Percentiles rank a stretch among this genome's conserved stretches.
Conservation (phyloP, 2,113 vertebrate genomes). For the Argyrosomus japonicus region DNA sequence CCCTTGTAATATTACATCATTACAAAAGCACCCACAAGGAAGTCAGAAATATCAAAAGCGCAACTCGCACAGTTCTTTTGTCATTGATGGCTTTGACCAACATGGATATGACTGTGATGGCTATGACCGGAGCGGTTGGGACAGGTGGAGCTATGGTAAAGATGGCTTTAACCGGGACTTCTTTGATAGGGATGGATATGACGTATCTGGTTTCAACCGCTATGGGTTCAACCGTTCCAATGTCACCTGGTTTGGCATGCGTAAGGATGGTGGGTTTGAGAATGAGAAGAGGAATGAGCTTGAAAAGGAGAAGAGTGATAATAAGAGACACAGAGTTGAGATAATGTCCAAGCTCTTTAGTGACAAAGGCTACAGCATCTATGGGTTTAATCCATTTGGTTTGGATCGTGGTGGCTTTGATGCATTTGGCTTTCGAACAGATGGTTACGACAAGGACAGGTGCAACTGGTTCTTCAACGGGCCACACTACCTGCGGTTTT, state of each 20-base stretch:
- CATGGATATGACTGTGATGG: slow-evolving; percentile 36
- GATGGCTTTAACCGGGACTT: slow-evolving; percentile 64
- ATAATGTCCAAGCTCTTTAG: slow-evolving; percentile 53
- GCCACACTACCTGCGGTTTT: slow-evolving; percentile 70
- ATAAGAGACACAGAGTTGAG: neutral
- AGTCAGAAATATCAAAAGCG: neutral
- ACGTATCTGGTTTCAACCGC: slow-evolving; percentile 62
- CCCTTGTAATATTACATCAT: slow-evolving; percentile 67
- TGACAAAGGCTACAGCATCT: slow-evolving; percentile 53
- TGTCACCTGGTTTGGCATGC: slow-evolving; percentile 63
- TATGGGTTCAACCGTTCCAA: slow-evolving; percentile 68
- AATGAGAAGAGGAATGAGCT: neutral
- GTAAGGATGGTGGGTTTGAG: slow-evolving; percentile 28
- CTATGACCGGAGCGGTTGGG: slow-evolving; percentile 60
- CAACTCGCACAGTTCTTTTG: slow-evolving; percentile 6
- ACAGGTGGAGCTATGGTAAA: slow-evolving; percentile 45
- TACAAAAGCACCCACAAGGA: slow-evolving; percentile 15
- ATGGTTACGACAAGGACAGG: slow-evolving; percentile 72
- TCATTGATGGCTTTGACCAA: slow-evolving; percentile 36
- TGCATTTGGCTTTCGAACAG: slow-evolving; percentile 65
- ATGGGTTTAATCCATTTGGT: slow-evolving; percentile 62
- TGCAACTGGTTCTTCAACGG: slow-evolving; percentile 74
- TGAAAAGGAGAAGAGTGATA: neutral
- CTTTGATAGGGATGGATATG: slow-evolving; percentile 66
- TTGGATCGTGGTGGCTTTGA: slow-evolving; percentile 67